Percentiles rank a stretch among this genome's conserved stretches.
phyloP scores from a whole-genome alignment of 2,113 vertebrate species.

The Charadrius vociferus region DNA sequence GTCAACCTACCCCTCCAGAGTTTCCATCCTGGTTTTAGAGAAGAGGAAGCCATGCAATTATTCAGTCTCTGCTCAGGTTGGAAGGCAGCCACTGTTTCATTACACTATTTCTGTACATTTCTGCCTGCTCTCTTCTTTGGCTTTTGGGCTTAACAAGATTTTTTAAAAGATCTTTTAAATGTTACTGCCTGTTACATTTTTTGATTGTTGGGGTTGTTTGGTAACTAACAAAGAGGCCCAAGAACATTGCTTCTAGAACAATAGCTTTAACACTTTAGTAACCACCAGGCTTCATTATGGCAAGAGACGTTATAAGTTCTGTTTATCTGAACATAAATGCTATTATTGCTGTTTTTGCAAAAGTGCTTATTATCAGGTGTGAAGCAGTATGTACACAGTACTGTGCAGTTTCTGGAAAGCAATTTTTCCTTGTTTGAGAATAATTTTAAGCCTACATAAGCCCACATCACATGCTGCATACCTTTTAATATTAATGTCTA shows the following conservation, averaged over 20 bases:
- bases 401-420: neutral
- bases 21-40: neutral
- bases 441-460: neutral
- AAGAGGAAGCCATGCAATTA: neutral
- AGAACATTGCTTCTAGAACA: neutral
- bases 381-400: neutral
- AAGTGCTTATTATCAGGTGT: neutral
- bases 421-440: neutral
- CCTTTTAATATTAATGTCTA: neutral
- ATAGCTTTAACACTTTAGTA: neutral
- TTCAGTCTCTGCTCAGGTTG: neutral
- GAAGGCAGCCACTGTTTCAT: neutral
- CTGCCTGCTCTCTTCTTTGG: neutral
- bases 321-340: neutral
- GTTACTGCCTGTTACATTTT: neutral
- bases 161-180: neutral
- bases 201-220: neutral
- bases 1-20: neutral
- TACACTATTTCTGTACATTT: neutral
- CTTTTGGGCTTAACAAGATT: neutral
- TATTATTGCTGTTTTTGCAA: neutral
- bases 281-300: neutral
- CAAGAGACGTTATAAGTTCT: neutral
- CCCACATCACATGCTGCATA: neutral
- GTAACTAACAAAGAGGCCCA: neutral